A percentile compares a stretch with the other conserved stretches of the same genome.
Conservation (phyloP, 2,797 vertebrate species). For the Xiphorhynchus erythropygius region DNA sequence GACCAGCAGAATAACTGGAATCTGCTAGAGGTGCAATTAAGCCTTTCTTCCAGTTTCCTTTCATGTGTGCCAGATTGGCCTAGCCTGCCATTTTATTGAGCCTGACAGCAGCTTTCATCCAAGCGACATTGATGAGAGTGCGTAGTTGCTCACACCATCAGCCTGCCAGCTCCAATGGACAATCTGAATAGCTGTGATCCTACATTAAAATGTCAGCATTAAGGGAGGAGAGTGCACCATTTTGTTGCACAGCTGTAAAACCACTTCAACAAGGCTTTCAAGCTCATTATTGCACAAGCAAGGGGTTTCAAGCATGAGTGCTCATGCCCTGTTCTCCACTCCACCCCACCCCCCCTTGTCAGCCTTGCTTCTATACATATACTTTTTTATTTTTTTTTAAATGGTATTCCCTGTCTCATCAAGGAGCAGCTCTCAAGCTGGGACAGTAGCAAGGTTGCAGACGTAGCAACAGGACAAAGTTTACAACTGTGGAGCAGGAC, state of each 20-base stretch:
- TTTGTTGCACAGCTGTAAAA: conserved; percentile 73
- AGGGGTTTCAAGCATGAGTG: conserved; percentile 70
- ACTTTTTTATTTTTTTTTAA: neutral
- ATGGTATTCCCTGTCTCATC: neutral
- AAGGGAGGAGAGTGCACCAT: conserved; percentile 69
- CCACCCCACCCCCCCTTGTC: neutral
- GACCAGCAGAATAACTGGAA: conserved; percentile 65
- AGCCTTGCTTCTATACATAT: conserved; percentile 35
- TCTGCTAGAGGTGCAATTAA: conserved; percentile 69
- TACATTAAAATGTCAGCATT: conserved; percentile 73
- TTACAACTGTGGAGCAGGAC: neutral
- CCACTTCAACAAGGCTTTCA: conserved; percentile 71
- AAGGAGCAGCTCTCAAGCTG: neutral
- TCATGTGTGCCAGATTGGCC: conserved; percentile 72
- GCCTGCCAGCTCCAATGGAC: conserved; percentile 72
- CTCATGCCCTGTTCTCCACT: conserved; percentile 51
- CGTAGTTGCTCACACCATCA: conserved; percentile 71
- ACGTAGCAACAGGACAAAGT: neutral
- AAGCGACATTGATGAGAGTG: conserved; percentile 70
- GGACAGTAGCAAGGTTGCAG: neutral
- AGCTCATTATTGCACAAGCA: conserved; percentile 70
- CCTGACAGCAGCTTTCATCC: conserved; percentile 72
- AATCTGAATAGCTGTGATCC: conserved; percentile 72
- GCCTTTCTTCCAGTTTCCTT: conserved; percentile 69
- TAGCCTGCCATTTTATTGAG: conserved; percentile 70